Conservation (phyloP, 2,888 invertebrate genomes). For the Euzophera pinguis region DNA sequence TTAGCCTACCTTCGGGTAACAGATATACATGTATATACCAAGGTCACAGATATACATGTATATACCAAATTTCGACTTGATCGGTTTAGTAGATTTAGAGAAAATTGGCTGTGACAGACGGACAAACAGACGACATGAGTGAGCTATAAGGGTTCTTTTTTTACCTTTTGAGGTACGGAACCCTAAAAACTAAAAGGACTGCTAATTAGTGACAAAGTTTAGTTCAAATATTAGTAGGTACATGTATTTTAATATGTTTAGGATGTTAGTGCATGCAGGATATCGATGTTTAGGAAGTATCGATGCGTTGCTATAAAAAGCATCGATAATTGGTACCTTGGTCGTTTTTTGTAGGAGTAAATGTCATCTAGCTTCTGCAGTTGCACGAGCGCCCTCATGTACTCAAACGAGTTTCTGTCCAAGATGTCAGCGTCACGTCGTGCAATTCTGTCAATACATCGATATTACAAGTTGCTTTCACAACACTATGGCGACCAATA, state of each 20-base stretch:
- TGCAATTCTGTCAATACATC: not conserved
- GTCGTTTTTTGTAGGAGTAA: not conserved
- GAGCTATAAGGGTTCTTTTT: too few species aligned
- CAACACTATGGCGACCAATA: not conserved
- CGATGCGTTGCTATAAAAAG: not conserved
- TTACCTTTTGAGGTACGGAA: too few species aligned
- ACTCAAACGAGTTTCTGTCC: not conserved
- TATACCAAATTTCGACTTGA: too few species aligned
- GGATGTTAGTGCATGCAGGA: not conserved
- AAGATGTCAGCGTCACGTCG: not conserved
- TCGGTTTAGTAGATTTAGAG: too few species aligned
- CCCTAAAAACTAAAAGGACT: too few species aligned
- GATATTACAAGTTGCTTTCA: not conserved
- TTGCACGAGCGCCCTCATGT: not conserved
- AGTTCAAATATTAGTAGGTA: not conserved
- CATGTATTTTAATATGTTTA: not conserved
- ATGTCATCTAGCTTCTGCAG: not conserved
- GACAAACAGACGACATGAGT: too few species aligned
- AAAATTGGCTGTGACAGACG: too few species aligned
- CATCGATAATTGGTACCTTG: conserved; percentile 2
- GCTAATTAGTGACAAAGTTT: not conserved
- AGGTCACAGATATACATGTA: too few species aligned
- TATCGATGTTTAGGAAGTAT: not conserved
- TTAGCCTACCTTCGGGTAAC: too few species aligned
- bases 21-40: too few species aligned